These are phyloP conservation scores for Erannis defoliaria DNA, from an alignment of 2,888 invertebrate species.

Conservation along the genomic window DNA sequence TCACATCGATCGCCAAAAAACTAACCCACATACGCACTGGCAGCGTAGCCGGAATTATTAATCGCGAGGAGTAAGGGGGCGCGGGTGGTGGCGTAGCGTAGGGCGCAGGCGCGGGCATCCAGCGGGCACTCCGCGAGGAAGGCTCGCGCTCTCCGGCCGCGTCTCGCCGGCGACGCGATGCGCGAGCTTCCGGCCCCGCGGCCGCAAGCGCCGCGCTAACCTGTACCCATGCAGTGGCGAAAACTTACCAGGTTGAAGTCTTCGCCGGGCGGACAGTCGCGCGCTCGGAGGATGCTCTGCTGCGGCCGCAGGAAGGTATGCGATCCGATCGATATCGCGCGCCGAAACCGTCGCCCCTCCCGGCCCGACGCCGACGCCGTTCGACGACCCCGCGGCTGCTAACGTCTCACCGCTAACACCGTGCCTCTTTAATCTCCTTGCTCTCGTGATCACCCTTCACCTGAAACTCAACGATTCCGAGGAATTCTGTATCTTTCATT, in stretches of 20 bases:
- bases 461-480: conserved; percentile 4
- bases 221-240: conserved; percentile 94
- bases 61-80: conserved; percentile 79
- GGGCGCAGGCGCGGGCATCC: conserved; percentile 73
- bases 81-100: conserved; percentile 57
- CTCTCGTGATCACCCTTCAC: conserved; percentile 30
- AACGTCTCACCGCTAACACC: conserved; percentile 66
- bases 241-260: conserved; percentile 93
- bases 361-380: conserved; percentile 82
- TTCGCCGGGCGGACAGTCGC: conserved; percentile 88
- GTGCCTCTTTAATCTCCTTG: conserved; percentile 58
- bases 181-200: conserved; percentile 81
- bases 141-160: conserved; percentile 84
- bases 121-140: conserved; percentile 82
- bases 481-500: conserved; percentile 8
- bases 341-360: conserved; percentile 84
- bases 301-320: conserved; percentile 97
- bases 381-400: conserved; percentile 81
- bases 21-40: conserved; percentile 86
- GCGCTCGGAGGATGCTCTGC: conserved; percentile 97
- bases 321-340: conserved; percentile 83
- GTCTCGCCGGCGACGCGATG: conserved; percentile 78
- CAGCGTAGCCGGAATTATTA: conserved; percentile 86
- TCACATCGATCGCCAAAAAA: conserved; percentile 86
- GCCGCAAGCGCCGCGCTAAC: conserved; percentile 88